Evolutionary conservation across 2,113 vertebrate genomes (phyloP).

Genomic region (Megalops atlanticus): DNA sequence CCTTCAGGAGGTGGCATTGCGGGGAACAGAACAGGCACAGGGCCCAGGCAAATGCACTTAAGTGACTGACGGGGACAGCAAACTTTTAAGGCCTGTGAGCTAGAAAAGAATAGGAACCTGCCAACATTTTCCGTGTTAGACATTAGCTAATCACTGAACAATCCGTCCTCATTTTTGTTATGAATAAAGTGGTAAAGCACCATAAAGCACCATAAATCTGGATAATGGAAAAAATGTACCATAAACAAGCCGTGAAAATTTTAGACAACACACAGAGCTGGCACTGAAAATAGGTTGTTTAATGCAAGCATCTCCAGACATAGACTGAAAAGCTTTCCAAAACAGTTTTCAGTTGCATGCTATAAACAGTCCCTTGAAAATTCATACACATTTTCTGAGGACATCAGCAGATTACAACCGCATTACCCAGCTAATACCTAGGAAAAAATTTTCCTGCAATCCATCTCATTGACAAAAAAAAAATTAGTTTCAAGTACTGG

Average conservation of each 20-base stretch:
- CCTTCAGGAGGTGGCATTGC: too few relatives aligned
- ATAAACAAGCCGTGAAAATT: neutral
- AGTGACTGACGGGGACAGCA: neutral
- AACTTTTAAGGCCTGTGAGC: neutral
- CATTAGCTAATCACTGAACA: neutral
- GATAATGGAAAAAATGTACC: neutral
- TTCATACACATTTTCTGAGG: neutral
- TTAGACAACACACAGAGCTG: neutral
- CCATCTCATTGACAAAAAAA: neutral
- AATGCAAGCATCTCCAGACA: neutral
- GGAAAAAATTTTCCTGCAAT: neutral
- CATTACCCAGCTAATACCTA: neutral
- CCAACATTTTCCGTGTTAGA: neutral
- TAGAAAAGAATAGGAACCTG: neutral
- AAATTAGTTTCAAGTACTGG: neutral
- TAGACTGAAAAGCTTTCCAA: neutral
- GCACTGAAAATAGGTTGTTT: neutral
- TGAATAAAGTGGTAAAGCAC: neutral
- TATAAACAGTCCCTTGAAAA: slow-evolving; percentile 5
- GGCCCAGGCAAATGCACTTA: neutral
- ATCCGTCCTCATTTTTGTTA: neutral
- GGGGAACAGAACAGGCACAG: neutral
- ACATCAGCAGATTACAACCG: neutral
- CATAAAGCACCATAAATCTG: neutral
- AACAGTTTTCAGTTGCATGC: slow-evolving; percentile 5